phyloP scores from a whole-genome alignment of 92 coral and sea anemone species.

The Montipora capitata region DNA sequence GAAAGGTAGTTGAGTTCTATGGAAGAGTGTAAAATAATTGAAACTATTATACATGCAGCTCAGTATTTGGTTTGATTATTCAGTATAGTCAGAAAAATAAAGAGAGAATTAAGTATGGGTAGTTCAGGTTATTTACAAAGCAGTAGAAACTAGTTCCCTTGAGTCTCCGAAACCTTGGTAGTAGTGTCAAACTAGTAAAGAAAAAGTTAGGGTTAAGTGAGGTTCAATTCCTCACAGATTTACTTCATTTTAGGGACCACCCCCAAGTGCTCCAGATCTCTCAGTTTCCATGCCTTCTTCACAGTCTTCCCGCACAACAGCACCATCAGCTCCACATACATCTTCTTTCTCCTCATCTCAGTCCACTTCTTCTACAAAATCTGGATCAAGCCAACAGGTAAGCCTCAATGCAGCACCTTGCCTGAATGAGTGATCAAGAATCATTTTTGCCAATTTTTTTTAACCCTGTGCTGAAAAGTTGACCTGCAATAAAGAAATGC shows the following conservation, averaged over 20 bases:
- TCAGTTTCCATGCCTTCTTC: conserved; percentile 38
- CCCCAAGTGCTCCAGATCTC: conserved; percentile 23
- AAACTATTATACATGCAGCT: too few relatives aligned
- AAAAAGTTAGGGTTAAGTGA: too few relatives aligned
- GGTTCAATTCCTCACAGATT: too few relatives aligned
- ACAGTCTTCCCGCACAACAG: conserved; percentile 37
- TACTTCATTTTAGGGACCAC: neutral
- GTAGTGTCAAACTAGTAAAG: too few relatives aligned
- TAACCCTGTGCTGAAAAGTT: neutral
- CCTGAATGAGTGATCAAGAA: too few relatives aligned
- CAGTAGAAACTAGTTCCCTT: neutral
- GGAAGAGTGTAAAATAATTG: too few relatives aligned
- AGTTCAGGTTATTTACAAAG: neutral
- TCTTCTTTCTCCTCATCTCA: conserved; percentile 40
- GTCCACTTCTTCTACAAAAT: conserved; percentile 16
- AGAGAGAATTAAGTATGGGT: neutral
- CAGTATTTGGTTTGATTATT: too few relatives aligned
- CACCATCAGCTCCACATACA: conserved; percentile 38
- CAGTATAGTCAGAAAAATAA: too few relatives aligned
- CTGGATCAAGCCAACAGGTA: conserved; percentile 37
- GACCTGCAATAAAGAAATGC: neutral
- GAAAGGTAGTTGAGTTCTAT: too few relatives aligned
- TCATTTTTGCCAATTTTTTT: too few relatives aligned
- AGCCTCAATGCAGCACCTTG: too few relatives aligned
- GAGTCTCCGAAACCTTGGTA: too few relatives aligned